Base-by-base conservation (phyloP, 2,113 vertebrate genomes). In the Trogon melanurus region DNA sequence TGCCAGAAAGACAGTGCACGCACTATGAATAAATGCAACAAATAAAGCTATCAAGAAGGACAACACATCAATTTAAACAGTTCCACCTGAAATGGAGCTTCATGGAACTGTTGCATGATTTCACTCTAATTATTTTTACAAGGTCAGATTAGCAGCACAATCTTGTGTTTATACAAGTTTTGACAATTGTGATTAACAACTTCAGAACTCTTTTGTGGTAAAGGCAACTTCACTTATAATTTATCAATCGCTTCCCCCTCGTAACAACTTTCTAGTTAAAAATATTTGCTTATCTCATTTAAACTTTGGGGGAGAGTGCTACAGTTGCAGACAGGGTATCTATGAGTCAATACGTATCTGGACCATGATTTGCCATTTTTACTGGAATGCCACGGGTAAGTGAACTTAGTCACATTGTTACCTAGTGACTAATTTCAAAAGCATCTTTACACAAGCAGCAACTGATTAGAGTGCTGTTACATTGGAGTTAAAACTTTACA, bases 401-500 rank as follows among this genome's bases (percentile, higher is more conserved):
- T 54, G 85, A 96, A 96, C 93, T 94, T 75, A 85, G 90, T 53
- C 94, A 97, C 96, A 80, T 34, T 69, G 85, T 70, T 88, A 95
- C 95, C 58, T 27, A 45, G 75, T 94, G 91, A 97, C 95, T 95
- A 95, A 95, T 89, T 91, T 82, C 85, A 45, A 95, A 91, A 53
- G 62, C 72, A 83, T 93, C 91, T 96, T 93, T 79, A 85, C 62
- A 93, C 36, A 90, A 84, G 81, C 62, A 88, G 73, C 64, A 96
- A 96, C 95, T 92, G 91, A 97, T 94, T 93, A 94, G 36, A 80
- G 11, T 2, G 36, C 82, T 93, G 83, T 83, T 96, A 95, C 76
- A 91, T 7, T 66, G 81, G 72, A 96, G 79, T 89, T 93, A 90
- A 89, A 96, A 79, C 65, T 85, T 79, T 82, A 84, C 79, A 44